A percentile compares a stretch with the other conserved stretches of the same genome.
Conservation (phyloP, 2,797 vertebrate genomes). For the Phataginus tricuspis region DNA sequence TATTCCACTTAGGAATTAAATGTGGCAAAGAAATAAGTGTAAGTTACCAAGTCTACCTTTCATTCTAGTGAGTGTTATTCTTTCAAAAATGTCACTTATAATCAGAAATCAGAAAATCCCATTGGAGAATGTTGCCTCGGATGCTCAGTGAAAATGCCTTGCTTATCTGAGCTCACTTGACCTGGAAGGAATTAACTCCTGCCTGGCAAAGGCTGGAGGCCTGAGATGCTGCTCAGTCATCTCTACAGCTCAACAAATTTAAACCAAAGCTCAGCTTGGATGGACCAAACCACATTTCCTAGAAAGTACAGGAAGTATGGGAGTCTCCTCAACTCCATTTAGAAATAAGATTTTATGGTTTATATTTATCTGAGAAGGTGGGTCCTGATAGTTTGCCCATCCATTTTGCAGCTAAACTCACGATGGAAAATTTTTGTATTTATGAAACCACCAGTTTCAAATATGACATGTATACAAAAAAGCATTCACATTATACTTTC, state of each 20-base stretch:
- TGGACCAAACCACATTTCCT: conserved; percentile 25
- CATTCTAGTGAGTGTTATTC: not conserved
- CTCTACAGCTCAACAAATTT: not conserved
- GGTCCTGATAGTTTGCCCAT: not conserved
- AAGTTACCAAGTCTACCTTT: not conserved
- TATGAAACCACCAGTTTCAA: conserved; percentile 52
- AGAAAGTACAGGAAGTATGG: conserved; percentile 37
- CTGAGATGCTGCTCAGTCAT: not conserved
- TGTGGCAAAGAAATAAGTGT: not conserved
- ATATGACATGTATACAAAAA: conserved; percentile 20
- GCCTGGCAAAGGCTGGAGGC: not conserved
- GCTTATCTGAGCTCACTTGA: not conserved
- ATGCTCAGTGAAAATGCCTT: not conserved
- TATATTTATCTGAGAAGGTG: not conserved
- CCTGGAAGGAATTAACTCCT: not conserved
- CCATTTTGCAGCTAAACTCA: not conserved
- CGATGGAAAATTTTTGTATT: not conserved
- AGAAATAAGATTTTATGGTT: conserved; percentile 28
- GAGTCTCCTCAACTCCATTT: conserved; percentile 33
- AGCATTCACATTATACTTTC: not conserved
- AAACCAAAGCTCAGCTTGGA: not conserved
- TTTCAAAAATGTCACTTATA: not conserved
- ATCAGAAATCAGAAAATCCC: conserved; percentile 10
- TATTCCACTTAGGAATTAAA: not conserved
- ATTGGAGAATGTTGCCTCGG: not conserved